A percentile compares a stretch with the other conserved stretches of the same genome.
Evolutionary conservation across 2,888 invertebrate genomes (phyloP).

Genomic region (Zygogramma bicolorata): DNA sequence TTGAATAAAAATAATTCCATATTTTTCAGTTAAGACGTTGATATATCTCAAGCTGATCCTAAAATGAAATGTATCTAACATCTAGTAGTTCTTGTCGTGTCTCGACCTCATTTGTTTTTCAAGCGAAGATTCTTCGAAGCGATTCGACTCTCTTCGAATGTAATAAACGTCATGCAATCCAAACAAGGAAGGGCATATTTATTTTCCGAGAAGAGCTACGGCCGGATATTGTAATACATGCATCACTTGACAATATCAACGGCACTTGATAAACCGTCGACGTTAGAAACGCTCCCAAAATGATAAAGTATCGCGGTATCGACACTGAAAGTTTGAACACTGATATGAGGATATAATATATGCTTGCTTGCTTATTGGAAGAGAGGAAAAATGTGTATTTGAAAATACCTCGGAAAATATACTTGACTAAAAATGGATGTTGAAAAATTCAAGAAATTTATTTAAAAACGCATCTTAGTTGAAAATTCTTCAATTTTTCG

Average conservation of each 20-base stretch:
- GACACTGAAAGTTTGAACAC: background rate
- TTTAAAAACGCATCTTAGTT: too few relatives aligned
- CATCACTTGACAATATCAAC: conserved; percentile 21
- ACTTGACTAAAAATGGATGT: too few relatives aligned
- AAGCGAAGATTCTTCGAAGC: background rate
- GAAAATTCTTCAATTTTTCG: too few relatives aligned
- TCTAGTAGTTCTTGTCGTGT: background rate
- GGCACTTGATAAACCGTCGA: conserved; percentile 10
- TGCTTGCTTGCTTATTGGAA: too few relatives aligned
- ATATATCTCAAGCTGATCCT: too few relatives aligned
- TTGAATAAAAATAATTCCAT: too few relatives aligned
- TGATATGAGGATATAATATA: background rate
- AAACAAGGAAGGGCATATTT: conserved; percentile 16
- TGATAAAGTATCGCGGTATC: background rate
- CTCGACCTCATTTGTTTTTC: background rate
- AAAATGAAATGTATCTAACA: background rate
- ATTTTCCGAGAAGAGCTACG: conserved; percentile 23
- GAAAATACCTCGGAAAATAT: too few relatives aligned
- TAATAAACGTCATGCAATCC: conserved; percentile 11
- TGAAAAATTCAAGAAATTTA: too few relatives aligned
- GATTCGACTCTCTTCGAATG: background rate
- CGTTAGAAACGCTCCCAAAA: background rate
- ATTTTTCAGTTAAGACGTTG: too few relatives aligned
- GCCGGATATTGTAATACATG: conserved; percentile 25
- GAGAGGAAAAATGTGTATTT: too few relatives aligned